Conservation (phyloP, 2,888 invertebrate species). For the Idaea aversata region DNA sequence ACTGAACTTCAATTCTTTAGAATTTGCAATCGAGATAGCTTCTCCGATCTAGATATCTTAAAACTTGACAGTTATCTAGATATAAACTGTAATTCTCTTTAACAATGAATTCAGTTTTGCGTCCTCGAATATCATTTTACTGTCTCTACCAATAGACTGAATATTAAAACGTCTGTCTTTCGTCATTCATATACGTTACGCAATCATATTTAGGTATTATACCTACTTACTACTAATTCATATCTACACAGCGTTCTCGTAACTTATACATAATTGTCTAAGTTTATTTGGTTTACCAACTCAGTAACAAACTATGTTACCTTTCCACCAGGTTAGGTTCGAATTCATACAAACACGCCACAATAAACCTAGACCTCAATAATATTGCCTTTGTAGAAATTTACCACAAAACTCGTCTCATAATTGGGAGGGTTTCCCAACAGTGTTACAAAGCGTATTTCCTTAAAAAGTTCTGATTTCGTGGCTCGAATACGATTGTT, state of each 20-base stretch:
- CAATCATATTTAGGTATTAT: not conserved
- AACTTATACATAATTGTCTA: not conserved
- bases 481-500: slow-evolving; percentile 1
- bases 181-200: not conserved
- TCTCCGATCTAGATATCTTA: too few relatives aligned
- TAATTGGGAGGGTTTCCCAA: not conserved
- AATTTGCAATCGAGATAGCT: too few relatives aligned
- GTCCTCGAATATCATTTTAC: too few relatives aligned
- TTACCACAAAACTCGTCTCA: not conserved
- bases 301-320: not conserved
- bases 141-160: too few relatives aligned
- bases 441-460: not conserved
- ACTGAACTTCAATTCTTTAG: too few relatives aligned
- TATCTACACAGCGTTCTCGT: not conserved
- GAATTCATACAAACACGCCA: not conserved
- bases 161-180: too few relatives aligned
- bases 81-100: too few relatives aligned
- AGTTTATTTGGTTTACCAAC: not conserved
- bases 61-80: too few relatives aligned
- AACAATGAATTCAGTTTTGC: too few relatives aligned
- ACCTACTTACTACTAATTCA: not conserved
- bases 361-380: not conserved
- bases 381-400: not conserved
- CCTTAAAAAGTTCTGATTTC: not conserved
- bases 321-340: not conserved